These are phyloP conservation scores for Diachasma alloeum DNA, from an alignment of 1,140 invertebrate genomes.

Conservation along the genomic window DNA sequence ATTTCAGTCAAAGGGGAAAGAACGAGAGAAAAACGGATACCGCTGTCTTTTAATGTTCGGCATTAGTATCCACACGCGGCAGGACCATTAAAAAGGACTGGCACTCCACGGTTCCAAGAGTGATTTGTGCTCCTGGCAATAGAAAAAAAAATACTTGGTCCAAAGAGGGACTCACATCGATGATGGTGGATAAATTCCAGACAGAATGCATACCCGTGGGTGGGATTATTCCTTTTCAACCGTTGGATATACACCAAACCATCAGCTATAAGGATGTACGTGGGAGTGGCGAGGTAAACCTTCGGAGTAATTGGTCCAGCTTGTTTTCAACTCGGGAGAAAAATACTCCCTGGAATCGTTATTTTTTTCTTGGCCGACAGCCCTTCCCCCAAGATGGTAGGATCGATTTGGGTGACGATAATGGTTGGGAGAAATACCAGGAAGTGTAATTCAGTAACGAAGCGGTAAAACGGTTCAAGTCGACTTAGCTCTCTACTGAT, in stretches of 20 bases:
- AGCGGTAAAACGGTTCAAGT: too few species aligned
- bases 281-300: constrained; percentile 40
- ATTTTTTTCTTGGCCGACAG: background rate
- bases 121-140: constrained; percentile 49
- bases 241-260: constrained; percentile 4
- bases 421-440: background rate
- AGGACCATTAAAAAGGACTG: constrained; percentile 44
- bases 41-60: constrained; percentile 19
- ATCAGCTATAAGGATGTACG: constrained; percentile 21
- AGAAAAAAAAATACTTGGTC: constrained; percentile 28
- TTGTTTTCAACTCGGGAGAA: background rate
- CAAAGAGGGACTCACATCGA: background rate
- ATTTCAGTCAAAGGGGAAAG: background rate
- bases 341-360: constrained; percentile 16
- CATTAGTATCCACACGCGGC: constrained; percentile 14
- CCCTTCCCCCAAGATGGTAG: constrained; percentile 21
- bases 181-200: constrained; percentile 27
- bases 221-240: constrained; percentile 42
- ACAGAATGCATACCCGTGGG: constrained; percentile 32
- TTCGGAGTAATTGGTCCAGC: background rate
- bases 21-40: background rate
- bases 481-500: too few species aligned
- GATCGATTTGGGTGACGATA: constrained; percentile 9
- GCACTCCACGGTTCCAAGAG: constrained; percentile 32
- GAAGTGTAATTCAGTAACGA: too few species aligned